These are phyloP conservation scores for Chauna torquata DNA, from an alignment of 2,113 vertebrate genomes.

Conservation along the genomic window DNA sequence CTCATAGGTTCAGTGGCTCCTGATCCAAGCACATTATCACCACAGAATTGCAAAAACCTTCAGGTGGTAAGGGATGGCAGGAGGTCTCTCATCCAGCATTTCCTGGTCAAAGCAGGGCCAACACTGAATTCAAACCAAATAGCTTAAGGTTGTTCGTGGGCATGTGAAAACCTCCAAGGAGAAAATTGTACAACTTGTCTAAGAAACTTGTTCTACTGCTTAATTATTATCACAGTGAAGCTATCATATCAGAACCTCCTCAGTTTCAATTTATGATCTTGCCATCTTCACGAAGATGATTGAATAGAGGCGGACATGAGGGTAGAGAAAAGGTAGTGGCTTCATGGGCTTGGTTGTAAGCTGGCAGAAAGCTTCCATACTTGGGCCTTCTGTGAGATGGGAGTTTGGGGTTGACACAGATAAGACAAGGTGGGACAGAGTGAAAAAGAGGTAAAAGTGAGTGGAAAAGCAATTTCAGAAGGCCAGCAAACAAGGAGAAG, in stretches of 20 bases:
- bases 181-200: background rate
- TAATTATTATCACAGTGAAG: background rate
- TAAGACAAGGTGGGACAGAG: background rate
- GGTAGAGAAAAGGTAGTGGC: background rate
- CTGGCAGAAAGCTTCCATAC: background rate
- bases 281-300: background rate
- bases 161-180: background rate
- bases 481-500: background rate
- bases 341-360: accelerated
- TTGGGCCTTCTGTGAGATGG: background rate
- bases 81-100: background rate
- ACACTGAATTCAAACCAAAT: background rate
- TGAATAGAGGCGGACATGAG: background rate
- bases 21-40: background rate
- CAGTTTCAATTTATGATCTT: background rate
- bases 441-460: background rate
- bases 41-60: background rate
- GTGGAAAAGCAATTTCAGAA: background rate
- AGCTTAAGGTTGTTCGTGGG: background rate
- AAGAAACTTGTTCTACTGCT: background rate
- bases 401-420: background rate
- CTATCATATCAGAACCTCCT: background rate
- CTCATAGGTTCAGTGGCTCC: background rate
- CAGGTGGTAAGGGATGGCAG: background rate
- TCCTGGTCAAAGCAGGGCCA: background rate